Evolutionary conservation across 2,888 invertebrate genomes (phyloP).

Genomic region (Sthenelais limicola): DNA sequence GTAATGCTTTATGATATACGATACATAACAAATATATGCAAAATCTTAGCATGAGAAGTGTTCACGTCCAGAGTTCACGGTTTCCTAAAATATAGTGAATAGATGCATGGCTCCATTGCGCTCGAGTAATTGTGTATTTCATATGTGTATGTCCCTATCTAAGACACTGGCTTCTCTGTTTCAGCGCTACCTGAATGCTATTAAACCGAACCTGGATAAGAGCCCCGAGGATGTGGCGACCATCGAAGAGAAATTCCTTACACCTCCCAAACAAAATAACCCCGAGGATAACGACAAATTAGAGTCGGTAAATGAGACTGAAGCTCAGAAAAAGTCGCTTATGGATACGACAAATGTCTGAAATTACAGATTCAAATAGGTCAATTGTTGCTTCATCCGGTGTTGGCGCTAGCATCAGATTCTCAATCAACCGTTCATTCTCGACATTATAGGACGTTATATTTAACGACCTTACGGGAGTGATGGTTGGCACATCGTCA

Average conservation of each 20-base stretch:
- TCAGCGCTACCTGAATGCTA: constrained; percentile 21
- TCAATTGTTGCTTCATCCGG: no score
- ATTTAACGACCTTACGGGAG: no score
- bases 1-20: no score
- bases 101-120: not conserved
- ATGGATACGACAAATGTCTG: constrained; percentile 31
- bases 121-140: not conserved
- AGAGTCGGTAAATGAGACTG: constrained; percentile 16
- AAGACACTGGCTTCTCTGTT: not conserved
- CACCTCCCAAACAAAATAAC: constrained; percentile 20
- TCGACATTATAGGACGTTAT: no score
- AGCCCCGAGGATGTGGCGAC: not conserved
- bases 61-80: no score
- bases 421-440: no score
- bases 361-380: not conserved
- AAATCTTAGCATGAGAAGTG: not conserved
- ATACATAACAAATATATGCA: not conserved
- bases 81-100: not conserved
- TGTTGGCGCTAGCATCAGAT: no score
- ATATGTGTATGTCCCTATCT: not conserved
- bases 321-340: constrained; percentile 24
- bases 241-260: constrained; percentile 30
- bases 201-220: not conserved
- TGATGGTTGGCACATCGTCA: no score
- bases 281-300: constrained; percentile 16